These are phyloP conservation scores for Natrix natrix DNA, from an alignment of 2,797 vertebrate genomes.

Conservation along the genomic window DNA sequence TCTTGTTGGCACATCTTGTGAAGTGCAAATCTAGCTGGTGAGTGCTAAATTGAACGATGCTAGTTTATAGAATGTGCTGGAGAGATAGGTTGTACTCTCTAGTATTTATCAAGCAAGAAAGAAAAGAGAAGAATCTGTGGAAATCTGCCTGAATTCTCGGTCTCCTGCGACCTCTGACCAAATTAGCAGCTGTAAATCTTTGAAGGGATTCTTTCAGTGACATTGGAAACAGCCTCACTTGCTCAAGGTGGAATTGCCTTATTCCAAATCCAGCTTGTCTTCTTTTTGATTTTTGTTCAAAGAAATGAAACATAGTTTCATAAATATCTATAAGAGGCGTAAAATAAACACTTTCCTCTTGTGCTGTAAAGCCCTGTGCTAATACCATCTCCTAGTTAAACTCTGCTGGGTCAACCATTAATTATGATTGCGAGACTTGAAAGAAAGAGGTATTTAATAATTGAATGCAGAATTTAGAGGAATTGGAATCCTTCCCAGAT, in stretches of 20 bases:
- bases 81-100: not conserved
- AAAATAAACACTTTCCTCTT: conserved; percentile 66
- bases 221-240: conserved; percentile 7
- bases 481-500: conserved; percentile 60
- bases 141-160: not conserved
- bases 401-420: conserved; percentile 40
- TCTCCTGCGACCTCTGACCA: not conserved
- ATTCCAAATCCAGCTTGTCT: conserved; percentile 36
- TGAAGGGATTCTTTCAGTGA: conserved; percentile 4
- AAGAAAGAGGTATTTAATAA: conserved; percentile 60
- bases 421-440: conserved; percentile 40
- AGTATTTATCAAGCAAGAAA: not conserved
- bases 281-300: conserved; percentile 39
- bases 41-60: not conserved
- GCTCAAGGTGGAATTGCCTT: conserved; percentile 48
- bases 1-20: not conserved
- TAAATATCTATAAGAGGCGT: conserved; percentile 68
- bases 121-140: not conserved
- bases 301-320: conserved; percentile 61
- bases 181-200: conserved; percentile 12
- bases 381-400: conserved; percentile 58
- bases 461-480: conserved; percentile 59
- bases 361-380: conserved; percentile 48
- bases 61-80: not conserved
- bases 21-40: not conserved